phyloP scores from a whole-genome alignment of 2,888 invertebrate species.

The Yponomeuta evonymella region DNA sequence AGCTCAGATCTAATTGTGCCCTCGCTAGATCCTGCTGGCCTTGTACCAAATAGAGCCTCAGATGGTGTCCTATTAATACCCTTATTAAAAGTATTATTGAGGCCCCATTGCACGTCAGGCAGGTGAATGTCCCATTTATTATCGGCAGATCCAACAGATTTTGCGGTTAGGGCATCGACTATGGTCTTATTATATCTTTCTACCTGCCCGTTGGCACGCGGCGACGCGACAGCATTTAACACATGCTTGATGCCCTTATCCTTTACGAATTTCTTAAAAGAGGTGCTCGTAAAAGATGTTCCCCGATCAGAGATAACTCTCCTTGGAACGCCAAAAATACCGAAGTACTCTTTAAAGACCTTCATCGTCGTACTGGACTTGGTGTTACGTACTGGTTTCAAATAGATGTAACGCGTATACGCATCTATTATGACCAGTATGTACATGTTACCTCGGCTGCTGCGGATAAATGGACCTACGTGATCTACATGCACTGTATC shows the following conservation, averaged over 20 bases:
- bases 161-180: slow-evolving; percentile 13
- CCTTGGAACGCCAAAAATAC: slow-evolving; percentile 20
- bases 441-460: slow-evolving; percentile 18
- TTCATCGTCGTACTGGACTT: slow-evolving; percentile 17
- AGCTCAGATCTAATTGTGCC: slow-evolving; percentile 5
- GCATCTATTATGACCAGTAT: slow-evolving; percentile 20
- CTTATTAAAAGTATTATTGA: slow-evolving; percentile 18
- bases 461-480: slow-evolving; percentile 21
- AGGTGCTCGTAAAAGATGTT: slow-evolving; percentile 19
- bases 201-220: slow-evolving; percentile 21
- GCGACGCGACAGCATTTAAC: slow-evolving; percentile 16
- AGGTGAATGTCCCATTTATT: slow-evolving; percentile 14
- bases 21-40: slow-evolving; percentile 7
- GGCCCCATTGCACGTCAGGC: slow-evolving; percentile 18
- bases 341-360: slow-evolving; percentile 17
- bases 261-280: slow-evolving; percentile 16
- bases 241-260: slow-evolving; percentile 17
- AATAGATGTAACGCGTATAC: slow-evolving; percentile 19
- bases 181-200: slow-evolving; percentile 20
- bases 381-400: slow-evolving; percentile 20
- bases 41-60: slow-evolving; percentile 33
- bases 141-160: slow-evolving; percentile 11
- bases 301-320: slow-evolving; percentile 21
- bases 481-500: slow-evolving; percentile 17
- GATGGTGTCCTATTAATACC: not conserved